phyloP scores from a whole-genome alignment of 2,888 invertebrate species.

The Drosophila algonquin region DNA sequence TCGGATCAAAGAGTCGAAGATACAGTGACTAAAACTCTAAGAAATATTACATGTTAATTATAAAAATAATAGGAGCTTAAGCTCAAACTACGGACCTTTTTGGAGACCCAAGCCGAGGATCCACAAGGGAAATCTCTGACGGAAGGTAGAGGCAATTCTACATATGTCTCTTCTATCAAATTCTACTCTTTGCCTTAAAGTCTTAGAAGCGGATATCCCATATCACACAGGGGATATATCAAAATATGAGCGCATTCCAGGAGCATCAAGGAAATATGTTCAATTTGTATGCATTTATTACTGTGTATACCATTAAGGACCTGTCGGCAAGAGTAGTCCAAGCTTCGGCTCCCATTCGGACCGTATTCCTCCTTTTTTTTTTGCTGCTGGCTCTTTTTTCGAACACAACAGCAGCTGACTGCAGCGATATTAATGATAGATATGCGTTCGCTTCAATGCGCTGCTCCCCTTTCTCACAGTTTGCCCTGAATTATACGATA shows the following conservation, averaged over 20 bases:
- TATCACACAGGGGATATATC: no score
- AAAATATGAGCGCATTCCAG: no score
- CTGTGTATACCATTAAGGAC: no score
- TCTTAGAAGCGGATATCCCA: no score
- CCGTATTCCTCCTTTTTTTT: constrained; percentile 2
- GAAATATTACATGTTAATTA: no score
- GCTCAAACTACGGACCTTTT: background rate
- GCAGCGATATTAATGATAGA: constrained; percentile 79
- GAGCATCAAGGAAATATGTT: no score
- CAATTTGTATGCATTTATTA: no score
- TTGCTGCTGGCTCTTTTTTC: constrained; percentile 26
- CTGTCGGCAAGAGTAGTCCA: background rate
- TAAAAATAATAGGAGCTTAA: background rate
- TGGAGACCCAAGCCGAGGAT: background rate
- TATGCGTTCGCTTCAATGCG: constrained; percentile 77
- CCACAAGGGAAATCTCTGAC: background rate
- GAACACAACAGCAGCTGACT: constrained; percentile 77
- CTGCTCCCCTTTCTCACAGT: constrained; percentile 31
- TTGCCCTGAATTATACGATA: constrained; percentile 62
- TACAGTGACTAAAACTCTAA: background rate
- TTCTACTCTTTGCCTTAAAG: background rate
- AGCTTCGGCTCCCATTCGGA: background rate
- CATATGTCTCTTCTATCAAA: no score
- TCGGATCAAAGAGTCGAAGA: background rate
- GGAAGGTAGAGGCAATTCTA: no score